These are phyloP conservation scores for Aplocera efformata DNA, from an alignment of 2,888 invertebrate species.

Conservation along the genomic window DNA sequence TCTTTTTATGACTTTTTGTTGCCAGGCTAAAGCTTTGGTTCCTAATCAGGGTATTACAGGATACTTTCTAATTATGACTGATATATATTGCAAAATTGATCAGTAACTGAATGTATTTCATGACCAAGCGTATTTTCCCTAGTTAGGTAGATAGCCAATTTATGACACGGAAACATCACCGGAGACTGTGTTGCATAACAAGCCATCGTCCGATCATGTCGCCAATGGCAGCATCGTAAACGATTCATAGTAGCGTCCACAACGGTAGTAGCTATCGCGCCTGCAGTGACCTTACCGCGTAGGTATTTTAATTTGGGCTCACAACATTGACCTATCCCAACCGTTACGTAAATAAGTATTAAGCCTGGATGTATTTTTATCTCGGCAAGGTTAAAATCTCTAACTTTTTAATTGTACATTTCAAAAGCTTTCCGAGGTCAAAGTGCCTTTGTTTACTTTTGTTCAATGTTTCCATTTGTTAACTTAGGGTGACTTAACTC, in stretches of 20 bases:
- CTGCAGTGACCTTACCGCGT: conserved; percentile 27
- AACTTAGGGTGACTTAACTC: conserved; percentile 11
- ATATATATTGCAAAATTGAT: too few species aligned
- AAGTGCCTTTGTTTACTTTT: conserved; percentile 18
- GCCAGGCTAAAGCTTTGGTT: too few species aligned
- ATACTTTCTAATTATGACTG: too few species aligned
- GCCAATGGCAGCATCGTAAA: conserved; percentile 1
- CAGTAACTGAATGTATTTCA: too few species aligned
- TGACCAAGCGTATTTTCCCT: too few species aligned
- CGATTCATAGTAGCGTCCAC: conserved; percentile 3
- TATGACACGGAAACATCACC: too few species aligned
- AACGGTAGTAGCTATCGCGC: conserved; percentile 10
- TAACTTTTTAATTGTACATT: conserved; percentile 21
- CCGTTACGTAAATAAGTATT: conserved; percentile 29
- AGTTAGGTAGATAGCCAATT: too few species aligned
- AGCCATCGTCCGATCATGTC: background rate
- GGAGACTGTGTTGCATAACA: conserved; percentile 1
- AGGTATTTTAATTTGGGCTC: conserved; percentile 29
- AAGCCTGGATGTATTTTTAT: conserved; percentile 27
- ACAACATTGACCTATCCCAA: conserved; percentile 33
- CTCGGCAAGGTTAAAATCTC: conserved; percentile 22
- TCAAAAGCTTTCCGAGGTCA: conserved; percentile 15
- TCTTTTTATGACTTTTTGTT: too few species aligned
- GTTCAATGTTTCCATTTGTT: conserved; percentile 7
- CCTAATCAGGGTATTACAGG: too few species aligned